Evolutionary conservation across 2,888 invertebrate genomes (phyloP).

Genomic region (Crioceris asparagi): DNA sequence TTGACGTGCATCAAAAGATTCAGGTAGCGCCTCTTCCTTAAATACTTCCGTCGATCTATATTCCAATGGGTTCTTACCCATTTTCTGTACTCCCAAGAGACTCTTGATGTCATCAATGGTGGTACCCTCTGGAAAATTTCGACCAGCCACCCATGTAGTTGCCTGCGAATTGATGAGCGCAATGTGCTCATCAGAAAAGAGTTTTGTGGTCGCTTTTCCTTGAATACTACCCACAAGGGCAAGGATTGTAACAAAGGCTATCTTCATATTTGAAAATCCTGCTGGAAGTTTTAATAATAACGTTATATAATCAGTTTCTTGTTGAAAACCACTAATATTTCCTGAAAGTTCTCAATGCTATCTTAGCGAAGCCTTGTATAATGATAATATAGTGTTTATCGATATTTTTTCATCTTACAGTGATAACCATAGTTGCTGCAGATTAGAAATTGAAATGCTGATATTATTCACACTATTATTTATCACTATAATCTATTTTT

Average conservation of each 20-base stretch:
- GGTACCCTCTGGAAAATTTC: conserved; percentile 53
- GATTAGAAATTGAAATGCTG: too few relatives aligned
- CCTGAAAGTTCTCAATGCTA: too few relatives aligned
- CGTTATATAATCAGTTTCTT: too few relatives aligned
- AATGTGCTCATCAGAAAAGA: conserved; percentile 17
- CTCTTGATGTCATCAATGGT: conserved; percentile 11
- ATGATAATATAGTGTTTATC: too few relatives aligned
- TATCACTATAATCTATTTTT: too few relatives aligned
- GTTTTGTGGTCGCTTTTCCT: conserved; percentile 7
- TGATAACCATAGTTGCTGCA: too few relatives aligned
- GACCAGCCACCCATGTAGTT: conserved; percentile 66
- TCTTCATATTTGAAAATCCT: too few relatives aligned
- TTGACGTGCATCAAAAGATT: conserved; percentile 63
- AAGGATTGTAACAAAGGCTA: neutral
- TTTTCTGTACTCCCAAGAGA: conserved; percentile 11
- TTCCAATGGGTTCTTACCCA: neutral
- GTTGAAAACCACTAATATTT: too few relatives aligned
- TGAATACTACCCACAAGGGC: neutral
- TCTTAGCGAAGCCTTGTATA: too few relatives aligned
- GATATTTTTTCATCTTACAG: too few relatives aligned
- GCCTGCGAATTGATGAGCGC: conserved; percentile 51
- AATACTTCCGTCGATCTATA: conserved; percentile 3
- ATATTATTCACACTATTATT: too few relatives aligned
- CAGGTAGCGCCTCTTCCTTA: conserved; percentile 43
- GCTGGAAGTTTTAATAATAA: too few relatives aligned